Evolutionary conservation across 2,113 vertebrate genomes (phyloP).

Genomic region (Coturnix japonica): DNA sequence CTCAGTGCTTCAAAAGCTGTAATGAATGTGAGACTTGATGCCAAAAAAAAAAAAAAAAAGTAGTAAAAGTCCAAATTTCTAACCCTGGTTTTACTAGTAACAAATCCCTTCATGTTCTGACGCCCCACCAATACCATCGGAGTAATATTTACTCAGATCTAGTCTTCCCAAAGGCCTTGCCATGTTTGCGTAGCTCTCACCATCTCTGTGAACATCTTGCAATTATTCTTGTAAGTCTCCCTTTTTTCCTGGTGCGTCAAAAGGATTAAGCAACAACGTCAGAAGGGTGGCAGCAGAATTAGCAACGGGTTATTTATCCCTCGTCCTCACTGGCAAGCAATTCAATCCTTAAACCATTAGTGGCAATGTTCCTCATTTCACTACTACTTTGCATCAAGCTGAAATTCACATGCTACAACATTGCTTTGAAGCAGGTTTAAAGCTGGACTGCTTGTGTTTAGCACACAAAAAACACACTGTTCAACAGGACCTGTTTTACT

Average conservation of each 20-base stretch:
- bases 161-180: not conserved
- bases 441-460: constrained; percentile 1
- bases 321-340: constrained; percentile 42
- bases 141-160: not conserved
- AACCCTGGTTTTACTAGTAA: not conserved
- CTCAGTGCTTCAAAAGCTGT: not conserved
- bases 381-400: constrained; percentile 24
- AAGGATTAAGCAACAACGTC: constrained; percentile 61
- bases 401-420: not conserved
- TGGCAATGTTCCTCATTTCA: not conserved
- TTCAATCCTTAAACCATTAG: constrained; percentile 21
- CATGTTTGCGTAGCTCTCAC: not conserved
- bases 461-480: not conserved
- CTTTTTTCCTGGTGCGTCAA: constrained; percentile 48
- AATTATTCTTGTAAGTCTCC: not conserved
- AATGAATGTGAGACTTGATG: not conserved
- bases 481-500: not conserved
- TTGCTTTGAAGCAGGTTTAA: constrained; percentile 12
- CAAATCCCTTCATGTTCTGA: not conserved
- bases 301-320: constrained; percentile 52
- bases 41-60: not conserved
- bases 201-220: not conserved
- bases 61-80: not conserved
- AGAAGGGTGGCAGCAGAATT: constrained; percentile 42
- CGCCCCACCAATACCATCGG: not conserved